These are phyloP conservation scores for Catharus bicknelli DNA, from an alignment of 2,113 vertebrate species.

Conservation along the genomic window DNA sequence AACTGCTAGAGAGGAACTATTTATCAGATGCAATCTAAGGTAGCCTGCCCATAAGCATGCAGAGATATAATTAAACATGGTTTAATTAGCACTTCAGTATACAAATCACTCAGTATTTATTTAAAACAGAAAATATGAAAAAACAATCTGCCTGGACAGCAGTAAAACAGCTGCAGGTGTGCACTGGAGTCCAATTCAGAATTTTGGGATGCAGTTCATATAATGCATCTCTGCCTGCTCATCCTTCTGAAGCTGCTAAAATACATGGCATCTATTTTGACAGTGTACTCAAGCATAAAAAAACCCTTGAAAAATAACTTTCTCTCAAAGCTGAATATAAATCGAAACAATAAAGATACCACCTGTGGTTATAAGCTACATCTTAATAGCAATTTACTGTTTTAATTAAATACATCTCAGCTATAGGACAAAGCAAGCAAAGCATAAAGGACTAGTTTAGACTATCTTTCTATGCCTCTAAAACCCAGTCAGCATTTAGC, in stretches of 20 bases:
- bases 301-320: background rate
- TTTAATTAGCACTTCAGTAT: background rate
- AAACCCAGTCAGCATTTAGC: background rate
- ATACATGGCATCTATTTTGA: background rate
- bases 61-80: background rate
- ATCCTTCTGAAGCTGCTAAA: background rate
- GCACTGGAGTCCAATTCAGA: background rate
- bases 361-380: background rate
- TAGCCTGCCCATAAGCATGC: background rate
- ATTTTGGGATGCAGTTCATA: background rate
- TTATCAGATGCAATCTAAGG: background rate
- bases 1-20: background rate
- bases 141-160: background rate
- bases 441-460: background rate
- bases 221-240: background rate
- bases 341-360: background rate
- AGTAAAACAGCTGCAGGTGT: background rate
- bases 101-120: background rate
- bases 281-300: background rate
- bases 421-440: background rate
- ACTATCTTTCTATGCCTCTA: background rate
- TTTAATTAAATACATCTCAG: slow-evolving; percentile 26
- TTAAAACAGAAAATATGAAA: background rate
- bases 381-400: slow-evolving; percentile 27
- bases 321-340: background rate